Evolutionary conservation across 1,140 invertebrate genomes (phyloP).

Genomic region (Pteromalus puparum): DNA sequence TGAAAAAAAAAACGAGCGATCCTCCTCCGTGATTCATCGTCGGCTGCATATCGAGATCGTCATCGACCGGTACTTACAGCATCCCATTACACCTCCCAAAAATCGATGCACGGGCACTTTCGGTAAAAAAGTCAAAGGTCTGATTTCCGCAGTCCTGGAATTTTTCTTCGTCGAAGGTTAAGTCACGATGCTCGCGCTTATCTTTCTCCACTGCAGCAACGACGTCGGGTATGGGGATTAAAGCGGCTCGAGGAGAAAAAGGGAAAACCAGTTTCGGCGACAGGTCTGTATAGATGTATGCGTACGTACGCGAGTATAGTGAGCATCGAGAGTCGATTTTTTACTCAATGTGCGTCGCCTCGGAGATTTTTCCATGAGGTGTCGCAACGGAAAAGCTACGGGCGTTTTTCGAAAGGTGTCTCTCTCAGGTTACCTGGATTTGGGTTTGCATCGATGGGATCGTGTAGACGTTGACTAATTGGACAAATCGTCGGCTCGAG

Average conservation of each 20-base stretch:
- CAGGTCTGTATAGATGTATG: not conserved
- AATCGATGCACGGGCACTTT: not conserved
- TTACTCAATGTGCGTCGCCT: not conserved
- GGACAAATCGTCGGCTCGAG: too few relatives aligned
- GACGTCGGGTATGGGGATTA: constrained; percentile 1
- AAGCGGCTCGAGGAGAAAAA: constrained; percentile 14
- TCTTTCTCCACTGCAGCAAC: not conserved
- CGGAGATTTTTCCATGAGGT: not conserved
- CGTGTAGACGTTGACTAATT: too few relatives aligned
- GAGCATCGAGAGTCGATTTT: constrained; percentile 5
- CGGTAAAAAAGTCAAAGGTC: not conserved
- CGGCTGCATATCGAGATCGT: not conserved
- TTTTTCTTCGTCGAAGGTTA: constrained; percentile 13
- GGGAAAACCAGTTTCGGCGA: constrained; percentile 41
- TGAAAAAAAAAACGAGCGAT: too few relatives aligned
- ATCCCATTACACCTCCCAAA: not conserved
- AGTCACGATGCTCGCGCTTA: not conserved
- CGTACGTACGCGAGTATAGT: not conserved
- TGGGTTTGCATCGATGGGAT: too few relatives aligned
- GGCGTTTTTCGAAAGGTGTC: not conserved
- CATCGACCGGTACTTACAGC: not conserved
- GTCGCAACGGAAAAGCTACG: not conserved
- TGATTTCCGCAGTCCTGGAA: constrained; percentile 45
- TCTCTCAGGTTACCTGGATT: too few relatives aligned
- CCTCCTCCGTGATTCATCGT: not conserved